Evolutionary conservation across 2,113 vertebrate species (phyloP), one percentile per base, ranked within the genome.

Genomic region (Psilopogon haemacephalus): DNA sequence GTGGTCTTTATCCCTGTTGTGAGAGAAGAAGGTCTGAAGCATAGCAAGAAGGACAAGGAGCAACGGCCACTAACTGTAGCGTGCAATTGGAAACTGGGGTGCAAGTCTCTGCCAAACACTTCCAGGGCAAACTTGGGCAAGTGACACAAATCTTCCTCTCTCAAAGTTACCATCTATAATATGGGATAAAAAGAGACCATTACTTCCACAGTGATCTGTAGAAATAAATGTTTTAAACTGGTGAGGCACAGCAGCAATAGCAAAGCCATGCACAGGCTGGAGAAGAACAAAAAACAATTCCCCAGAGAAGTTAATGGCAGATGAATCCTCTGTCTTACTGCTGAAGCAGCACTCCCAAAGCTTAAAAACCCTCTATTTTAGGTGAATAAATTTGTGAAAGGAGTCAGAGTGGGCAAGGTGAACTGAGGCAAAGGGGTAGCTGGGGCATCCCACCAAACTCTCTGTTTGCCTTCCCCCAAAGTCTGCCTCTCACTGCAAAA

Each of bases 61-160:
- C 0, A 0, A 48, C 15, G 71, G 80, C 68, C 69, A 56, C 68
- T 60, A 59, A 76, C n/a, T 38, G n/a, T 50, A 67, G 35, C 0
- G 0, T 59, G 65, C 88, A 48, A 35, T 24, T 91, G 85, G 84
- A 76, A 37, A 70, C 44, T 1, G 1, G 33, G 80, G 11, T 74
- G 15, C 64, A 94, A 83, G 87, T 64, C 75, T 73, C 72, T 80
- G 69, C 87, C 75, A 60, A 83, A 84, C 28, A 27, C 9, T 74
- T 94, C 69, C 69, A 88, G 38, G 24, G 58, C 0, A 0, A 91
- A 76, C 32, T 35, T 86, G 84, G 60, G 75, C 60, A 70, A 88
- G n/a, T 15, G n/a, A 83, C 72, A 89, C 71, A 73, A 70, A 76
- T 85, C 63, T 70, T 93, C 33, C 33, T 70, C 52, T 88, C 59